Conservation (phyloP, 2,888 invertebrate genomes). For the Troglohyphantes excavatus region DNA sequence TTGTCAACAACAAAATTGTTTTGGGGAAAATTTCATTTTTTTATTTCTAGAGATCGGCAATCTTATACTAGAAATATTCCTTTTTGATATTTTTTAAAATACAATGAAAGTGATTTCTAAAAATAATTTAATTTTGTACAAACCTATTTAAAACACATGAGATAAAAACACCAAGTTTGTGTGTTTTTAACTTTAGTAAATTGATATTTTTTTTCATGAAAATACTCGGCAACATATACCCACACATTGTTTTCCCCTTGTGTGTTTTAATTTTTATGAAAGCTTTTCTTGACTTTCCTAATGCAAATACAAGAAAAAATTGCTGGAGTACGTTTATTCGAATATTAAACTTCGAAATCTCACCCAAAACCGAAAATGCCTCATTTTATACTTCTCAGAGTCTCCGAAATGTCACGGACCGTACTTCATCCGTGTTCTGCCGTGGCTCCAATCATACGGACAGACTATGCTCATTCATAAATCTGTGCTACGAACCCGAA, state of each 20-base stretch:
- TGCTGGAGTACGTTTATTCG: neutral
- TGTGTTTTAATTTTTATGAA: neutral
- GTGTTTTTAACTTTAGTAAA: too few relatives aligned
- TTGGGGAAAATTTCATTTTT: too few relatives aligned
- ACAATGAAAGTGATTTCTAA: too few relatives aligned
- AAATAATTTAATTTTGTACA: neutral
- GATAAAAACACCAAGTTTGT: neutral
- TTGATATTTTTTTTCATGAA: neutral
- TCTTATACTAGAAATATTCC: too few relatives aligned
- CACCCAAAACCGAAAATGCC: too few relatives aligned
- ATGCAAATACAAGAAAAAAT: neutral
- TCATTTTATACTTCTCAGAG: neutral
- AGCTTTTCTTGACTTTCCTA: neutral
- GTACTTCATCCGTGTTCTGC: constrained; percentile 81
- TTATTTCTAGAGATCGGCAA: too few relatives aligned
- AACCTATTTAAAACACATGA: neutral
- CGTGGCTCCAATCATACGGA: constrained; percentile 80
- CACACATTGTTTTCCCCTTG: neutral
- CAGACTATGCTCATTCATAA: constrained; percentile 82
- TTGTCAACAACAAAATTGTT: too few relatives aligned
- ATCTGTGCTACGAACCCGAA: constrained; percentile 83
- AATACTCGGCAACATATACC: neutral
- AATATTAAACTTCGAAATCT: neutral
- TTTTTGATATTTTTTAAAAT: too few relatives aligned
- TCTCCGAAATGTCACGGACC: neutral